Base-by-base conservation (phyloP, 2,113 vertebrate species). In the Rostratula benghalensis region DNA sequence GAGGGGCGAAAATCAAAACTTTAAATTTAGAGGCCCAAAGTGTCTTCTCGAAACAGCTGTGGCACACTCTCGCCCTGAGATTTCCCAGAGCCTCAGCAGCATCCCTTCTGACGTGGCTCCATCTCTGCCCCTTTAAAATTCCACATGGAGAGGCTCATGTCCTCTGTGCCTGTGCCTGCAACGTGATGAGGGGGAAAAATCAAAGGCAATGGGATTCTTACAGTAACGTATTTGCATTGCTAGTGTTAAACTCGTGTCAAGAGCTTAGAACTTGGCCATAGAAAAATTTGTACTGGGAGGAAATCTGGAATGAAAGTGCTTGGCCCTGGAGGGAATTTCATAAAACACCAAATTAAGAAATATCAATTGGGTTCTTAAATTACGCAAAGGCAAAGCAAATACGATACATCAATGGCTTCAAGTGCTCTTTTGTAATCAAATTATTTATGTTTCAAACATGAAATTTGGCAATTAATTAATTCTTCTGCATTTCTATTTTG, bases 291-390 rank as follows among this genome's bases (percentile, higher is more conserved):
- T 79, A 87, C 41, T 93, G 76, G 70, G 64, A 81, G 18, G 18
- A 95, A 87, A 90, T 89, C 69, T 95, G 37, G 57, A 90, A 93
- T 87, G 31, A 86, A 94, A 67, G 78, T 68, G 37, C 39, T 90
- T 87, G 81, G 85, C 60, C 79, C 63, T 78, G 24, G 64, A 93
- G 75, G 57, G 77, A 92, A 65, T 92, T 96, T 89, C 73, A 92
- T 92, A 94, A 96, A 96, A 86, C 69, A 95, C 31, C 83, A 93
- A 90, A 94, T 89, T 80, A 94, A 90, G 87, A 96, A 33, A 88
- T 85, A 71, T 92, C 93, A 92, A 57, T 82, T 94, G 85, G 59
- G 45, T 85, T 91, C 93, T 96, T 96, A 94, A 91, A 73, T 89
- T 80, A 94, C 20, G 18, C 56, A 94, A 93, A 95, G 51, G 64